phyloP scores from a whole-genome alignment of 2,888 invertebrate species.

The Hydroisotoma schaefferi region DNA sequence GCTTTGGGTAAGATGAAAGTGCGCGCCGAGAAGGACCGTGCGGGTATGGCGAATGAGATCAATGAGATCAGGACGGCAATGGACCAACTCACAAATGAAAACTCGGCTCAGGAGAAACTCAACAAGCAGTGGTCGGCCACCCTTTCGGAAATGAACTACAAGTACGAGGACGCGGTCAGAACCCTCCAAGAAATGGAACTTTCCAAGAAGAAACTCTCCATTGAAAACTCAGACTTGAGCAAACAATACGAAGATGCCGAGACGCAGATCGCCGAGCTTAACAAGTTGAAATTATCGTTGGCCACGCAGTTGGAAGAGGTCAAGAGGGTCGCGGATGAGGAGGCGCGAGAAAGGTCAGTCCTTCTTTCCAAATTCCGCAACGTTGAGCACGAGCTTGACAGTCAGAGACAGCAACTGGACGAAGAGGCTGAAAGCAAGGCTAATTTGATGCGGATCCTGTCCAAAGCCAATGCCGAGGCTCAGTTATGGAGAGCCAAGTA shows the following conservation, averaged over 20 bases:
- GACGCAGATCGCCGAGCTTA: conserved; percentile 91
- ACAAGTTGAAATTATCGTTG: conserved; percentile 94
- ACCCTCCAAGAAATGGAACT: conserved; percentile 95
- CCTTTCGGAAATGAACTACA: conserved; percentile 89
- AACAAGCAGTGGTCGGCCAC: conserved; percentile 96
- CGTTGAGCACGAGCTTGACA: conserved; percentile 83
- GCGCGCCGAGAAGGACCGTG: conserved; percentile 96
- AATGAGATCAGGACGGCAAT: conserved; percentile 96
- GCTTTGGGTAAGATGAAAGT: conserved; percentile 99
- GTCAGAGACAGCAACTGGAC: conserved; percentile 97
- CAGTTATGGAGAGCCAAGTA: conserved; percentile 98
- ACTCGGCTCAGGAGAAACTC: conserved; percentile 81
- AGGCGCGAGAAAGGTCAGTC: conserved; percentile 87
- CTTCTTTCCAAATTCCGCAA: conserved; percentile 97
- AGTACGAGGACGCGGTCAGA: conserved; percentile 95
- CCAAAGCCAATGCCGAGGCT: conserved; percentile 96
- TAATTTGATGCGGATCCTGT: conserved; percentile 96
- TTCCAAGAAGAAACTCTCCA: conserved; percentile 94
- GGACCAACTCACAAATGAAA: conserved; percentile 97
- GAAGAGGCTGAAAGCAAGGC: conserved; percentile 99
- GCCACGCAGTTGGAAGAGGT: conserved; percentile 90
- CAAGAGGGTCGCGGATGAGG: conserved; percentile 91
- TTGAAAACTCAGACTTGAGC: conserved; percentile 94
- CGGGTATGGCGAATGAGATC: conserved; percentile 94
- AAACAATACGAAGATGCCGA: conserved; percentile 98